Evolutionary conservation across 2,113 vertebrate genomes (phyloP).

Genomic region (Mus spicilegus): DNA sequence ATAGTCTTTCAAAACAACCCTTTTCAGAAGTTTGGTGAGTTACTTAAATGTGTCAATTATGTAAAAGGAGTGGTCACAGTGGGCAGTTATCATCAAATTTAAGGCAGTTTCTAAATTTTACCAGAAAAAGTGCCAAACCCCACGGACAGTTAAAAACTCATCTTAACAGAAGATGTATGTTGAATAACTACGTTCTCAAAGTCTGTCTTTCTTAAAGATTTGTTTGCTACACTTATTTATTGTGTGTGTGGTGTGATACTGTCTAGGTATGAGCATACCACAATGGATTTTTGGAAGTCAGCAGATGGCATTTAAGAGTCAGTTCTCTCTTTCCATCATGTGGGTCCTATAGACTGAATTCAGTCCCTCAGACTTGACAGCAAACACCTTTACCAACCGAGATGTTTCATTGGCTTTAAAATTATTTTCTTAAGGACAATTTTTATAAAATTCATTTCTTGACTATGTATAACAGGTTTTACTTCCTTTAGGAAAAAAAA

Average conservation of each 20-base stretch:
- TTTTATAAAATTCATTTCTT: slow-evolving; percentile 36
- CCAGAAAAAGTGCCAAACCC: not conserved
- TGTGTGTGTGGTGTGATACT: not conserved
- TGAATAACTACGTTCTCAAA: not conserved
- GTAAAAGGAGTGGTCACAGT: slow-evolving; percentile 2
- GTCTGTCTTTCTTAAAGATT: slow-evolving; percentile 12
- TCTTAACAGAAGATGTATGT: not conserved
- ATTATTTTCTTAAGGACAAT: slow-evolving; percentile 45
- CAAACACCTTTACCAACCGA: not conserved
- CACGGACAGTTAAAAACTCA: too few species aligned
- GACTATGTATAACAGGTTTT: not conserved
- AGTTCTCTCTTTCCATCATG: not conserved
- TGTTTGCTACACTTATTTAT: not conserved
- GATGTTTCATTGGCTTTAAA: not conserved
- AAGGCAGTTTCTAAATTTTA: slow-evolving; percentile 26
- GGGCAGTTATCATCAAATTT: not conserved
- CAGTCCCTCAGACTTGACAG: not conserved
- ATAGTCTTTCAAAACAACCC: not conserved
- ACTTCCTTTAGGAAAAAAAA: slow-evolving; percentile 40
- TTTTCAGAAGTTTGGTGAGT: not conserved
- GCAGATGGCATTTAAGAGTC: too few species aligned
- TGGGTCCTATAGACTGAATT: not conserved
- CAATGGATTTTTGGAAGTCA: not conserved
- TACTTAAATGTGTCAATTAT: slow-evolving; percentile 24
- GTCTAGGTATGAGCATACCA: not conserved